Evolutionary conservation across 1,140 invertebrate species (phyloP), one percentile per base, ranked within the genome.

Genomic region (Acarapis woodi): DNA sequence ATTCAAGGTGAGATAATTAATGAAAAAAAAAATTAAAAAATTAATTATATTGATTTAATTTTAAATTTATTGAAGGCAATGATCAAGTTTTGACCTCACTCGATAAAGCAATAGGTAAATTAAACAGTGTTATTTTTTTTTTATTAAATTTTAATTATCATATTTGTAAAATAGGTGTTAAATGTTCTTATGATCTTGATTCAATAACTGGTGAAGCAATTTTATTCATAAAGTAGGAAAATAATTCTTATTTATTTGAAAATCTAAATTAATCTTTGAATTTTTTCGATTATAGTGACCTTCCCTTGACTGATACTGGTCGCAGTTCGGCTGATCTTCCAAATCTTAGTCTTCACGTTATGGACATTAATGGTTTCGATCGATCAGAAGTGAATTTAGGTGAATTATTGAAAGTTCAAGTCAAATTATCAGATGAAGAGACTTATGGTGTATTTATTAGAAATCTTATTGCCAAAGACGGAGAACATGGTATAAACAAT

Each of bases 401-500:
- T n/a, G 48, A 48, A 36, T 23, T 46, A 6, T 26, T 49, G 4
- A 16, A 44, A 23, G 47, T 49, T 15, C 48, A 49, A 45, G 45
- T 49, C 9, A 28, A 44, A 30, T 45, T 49, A 46, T 42, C 42
- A 15, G 42, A 47, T 31, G 47, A 49, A 44, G 35, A 38, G 14
- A 31, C 41, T 12, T 42, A 46, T 33, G 44, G 44, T 8, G 41
- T 46, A 20, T 46, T 46, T 37, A 39, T 46, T 4, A 15, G 39
- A 15, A 46, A 46, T 34, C 19, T 46, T 12, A 29, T 46, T 4
- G 44, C 44, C 6, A 46, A 41, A 29, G 44, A 46, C 26, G 28
- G 14, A 14, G 10, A 6, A 3, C 28, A 20, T 29, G 26, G 30
- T 10, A 35, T 9, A n/a, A 42, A 38, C 15, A 44, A 43, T 40